Conservation (phyloP, 2,888 invertebrate species). For the Lasioglossum leucozonium region DNA sequence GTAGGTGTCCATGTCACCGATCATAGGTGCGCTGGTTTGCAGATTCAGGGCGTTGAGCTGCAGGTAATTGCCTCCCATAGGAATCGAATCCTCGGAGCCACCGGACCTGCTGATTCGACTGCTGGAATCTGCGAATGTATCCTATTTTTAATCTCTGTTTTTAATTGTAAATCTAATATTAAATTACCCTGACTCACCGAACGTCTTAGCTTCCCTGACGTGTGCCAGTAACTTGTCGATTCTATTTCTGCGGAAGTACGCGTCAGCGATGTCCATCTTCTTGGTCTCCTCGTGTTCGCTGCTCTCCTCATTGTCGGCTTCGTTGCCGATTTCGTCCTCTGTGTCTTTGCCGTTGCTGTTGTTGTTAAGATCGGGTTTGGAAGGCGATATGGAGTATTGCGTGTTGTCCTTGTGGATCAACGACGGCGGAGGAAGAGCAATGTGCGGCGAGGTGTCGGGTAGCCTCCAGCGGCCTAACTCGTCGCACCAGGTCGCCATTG, state of each 20-base stretch:
- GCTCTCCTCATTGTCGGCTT: conserved; percentile 62
- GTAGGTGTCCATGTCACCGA: conserved; percentile 64
- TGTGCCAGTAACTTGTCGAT: conserved; percentile 81
- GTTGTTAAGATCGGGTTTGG: conserved; percentile 77
- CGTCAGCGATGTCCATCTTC: conserved; percentile 78
- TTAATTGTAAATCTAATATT: too few relatives aligned
- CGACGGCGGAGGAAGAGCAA: conserved; percentile 80
- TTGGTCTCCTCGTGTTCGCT: conserved; percentile 54
- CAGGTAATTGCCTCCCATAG: conserved; percentile 63
- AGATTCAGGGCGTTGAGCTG: conserved; percentile 79
- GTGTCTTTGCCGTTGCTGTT: conserved; percentile 72
- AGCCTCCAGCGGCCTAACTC: conserved; percentile 82
- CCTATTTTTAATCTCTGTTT: neutral
- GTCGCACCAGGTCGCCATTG: conserved; percentile 82
- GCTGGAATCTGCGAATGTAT: conserved; percentile 71
- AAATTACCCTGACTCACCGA: conserved; percentile 71
- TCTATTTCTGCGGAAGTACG: conserved; percentile 81
- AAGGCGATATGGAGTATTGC: conserved; percentile 5
- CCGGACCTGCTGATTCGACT: conserved; percentile 80
- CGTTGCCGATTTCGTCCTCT: conserved; percentile 56
- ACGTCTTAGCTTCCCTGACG: conserved; percentile 80
- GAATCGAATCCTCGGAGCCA: conserved; percentile 77
- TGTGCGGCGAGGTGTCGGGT: conserved; percentile 77
- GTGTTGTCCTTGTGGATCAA: conserved; percentile 62
- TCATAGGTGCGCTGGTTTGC: conserved; percentile 75